Conservation (phyloP, 2,888 invertebrate genomes). For the Mallateleia sp. region DNA sequence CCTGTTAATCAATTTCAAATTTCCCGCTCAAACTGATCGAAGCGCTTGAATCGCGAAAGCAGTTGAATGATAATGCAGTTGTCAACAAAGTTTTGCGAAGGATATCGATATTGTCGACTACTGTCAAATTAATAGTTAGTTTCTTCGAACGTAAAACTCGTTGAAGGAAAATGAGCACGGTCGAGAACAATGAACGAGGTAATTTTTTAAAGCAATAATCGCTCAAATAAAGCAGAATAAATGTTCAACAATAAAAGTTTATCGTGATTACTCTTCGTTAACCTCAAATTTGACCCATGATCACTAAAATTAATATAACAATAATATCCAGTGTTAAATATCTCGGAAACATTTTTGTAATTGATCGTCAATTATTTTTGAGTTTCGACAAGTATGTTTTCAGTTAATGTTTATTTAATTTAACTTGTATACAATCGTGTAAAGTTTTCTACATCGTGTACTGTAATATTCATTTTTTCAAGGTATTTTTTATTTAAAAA, state of each 20-base stretch:
- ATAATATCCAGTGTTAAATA: background rate
- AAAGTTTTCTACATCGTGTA: no score
- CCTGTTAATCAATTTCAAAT: slow-evolving; percentile 18
- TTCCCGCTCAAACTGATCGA: background rate
- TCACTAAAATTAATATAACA: no score
- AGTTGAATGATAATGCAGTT: slow-evolving; percentile 9
- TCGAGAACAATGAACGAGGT: slow-evolving; percentile 42
- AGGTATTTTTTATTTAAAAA: no score
- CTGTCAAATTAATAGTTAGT: slow-evolving; percentile 27
- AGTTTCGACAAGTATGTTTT: no score
- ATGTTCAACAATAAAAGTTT: background rate
- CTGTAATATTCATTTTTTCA: no score
- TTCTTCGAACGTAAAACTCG: slow-evolving; percentile 1
- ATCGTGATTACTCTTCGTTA: background rate
- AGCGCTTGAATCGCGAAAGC: background rate
- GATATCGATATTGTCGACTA: slow-evolving; percentile 23
- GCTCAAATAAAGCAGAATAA: background rate
- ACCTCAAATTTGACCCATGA: background rate
- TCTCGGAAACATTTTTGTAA: no score
- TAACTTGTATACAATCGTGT: no score
- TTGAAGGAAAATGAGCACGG: slow-evolving; percentile 37
- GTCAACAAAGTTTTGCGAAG: slow-evolving; percentile 47
- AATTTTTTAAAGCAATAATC: background rate
- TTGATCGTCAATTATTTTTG: no score
- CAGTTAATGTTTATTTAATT: no score